These are phyloP conservation scores for Ceratothoa steindachneri DNA, from an alignment of 2,888 invertebrate genomes.

Conservation along the genomic window DNA sequence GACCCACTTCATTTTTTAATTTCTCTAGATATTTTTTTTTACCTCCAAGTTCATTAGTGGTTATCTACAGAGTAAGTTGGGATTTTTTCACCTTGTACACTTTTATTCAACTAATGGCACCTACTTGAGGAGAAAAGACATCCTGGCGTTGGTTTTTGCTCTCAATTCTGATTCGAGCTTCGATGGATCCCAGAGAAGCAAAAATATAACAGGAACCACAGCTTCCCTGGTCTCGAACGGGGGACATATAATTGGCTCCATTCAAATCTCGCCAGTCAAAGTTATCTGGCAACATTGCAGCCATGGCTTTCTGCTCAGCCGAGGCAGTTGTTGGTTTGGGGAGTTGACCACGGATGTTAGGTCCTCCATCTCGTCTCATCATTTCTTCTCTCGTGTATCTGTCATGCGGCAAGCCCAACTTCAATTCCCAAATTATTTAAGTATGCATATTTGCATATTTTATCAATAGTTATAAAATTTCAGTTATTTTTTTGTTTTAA, in stretches of 20 bases:
- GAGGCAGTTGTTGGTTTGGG: constrained; percentile 40
- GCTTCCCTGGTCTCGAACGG: constrained; percentile 50
- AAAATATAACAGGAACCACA: constrained; percentile 59
- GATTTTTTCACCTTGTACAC: too few relatives aligned
- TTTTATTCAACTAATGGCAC: too few relatives aligned
- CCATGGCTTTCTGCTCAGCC: constrained; percentile 47
- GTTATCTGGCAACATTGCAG: constrained; percentile 50
- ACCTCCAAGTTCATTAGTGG: too few relatives aligned
- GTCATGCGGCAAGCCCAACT: too few relatives aligned
- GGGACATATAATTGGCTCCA: constrained; percentile 51
- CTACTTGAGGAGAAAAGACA: constrained; percentile 54
- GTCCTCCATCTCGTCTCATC: constrained; percentile 53
- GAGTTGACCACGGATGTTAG: neutral
- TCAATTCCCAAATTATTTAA: neutral
- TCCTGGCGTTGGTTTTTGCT: constrained; percentile 54
- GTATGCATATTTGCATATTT: neutral
- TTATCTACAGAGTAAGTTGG: too few relatives aligned
- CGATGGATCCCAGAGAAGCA: constrained; percentile 56
- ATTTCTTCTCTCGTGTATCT: constrained; percentile 52
- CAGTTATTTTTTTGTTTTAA: neutral
- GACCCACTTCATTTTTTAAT: too few relatives aligned
- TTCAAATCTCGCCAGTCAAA: constrained; percentile 53
- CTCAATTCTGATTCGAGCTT: constrained; percentile 55
- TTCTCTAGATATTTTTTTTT: too few relatives aligned
- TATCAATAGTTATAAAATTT: neutral